Conservation (phyloP, 2,113 vertebrate genomes). For the Patagioenas fasciata region DNA sequence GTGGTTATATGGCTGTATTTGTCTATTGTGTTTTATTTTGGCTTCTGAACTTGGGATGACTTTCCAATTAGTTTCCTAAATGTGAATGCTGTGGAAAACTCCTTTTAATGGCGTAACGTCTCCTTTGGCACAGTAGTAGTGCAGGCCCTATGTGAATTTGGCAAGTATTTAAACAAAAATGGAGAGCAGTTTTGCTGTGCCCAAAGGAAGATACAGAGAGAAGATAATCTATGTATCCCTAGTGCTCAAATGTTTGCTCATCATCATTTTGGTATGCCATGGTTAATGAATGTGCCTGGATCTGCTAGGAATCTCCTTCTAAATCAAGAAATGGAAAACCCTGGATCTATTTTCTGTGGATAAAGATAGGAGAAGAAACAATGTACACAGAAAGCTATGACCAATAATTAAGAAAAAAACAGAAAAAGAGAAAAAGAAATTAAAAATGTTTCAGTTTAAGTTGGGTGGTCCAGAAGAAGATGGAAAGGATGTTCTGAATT, state of each 20-base stretch:
- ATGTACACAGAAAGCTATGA: not conserved
- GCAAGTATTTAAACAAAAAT: not conserved
- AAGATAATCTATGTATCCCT: not conserved
- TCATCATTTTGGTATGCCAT: not conserved
- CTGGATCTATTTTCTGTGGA: not conserved
- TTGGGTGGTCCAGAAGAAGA: not conserved
- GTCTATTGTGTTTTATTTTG: slow-evolving; percentile 12
- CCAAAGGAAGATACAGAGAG: not conserved
- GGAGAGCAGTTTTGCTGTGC: not conserved
- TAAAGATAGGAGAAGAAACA: not conserved
- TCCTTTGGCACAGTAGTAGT: not conserved
- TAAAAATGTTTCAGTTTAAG: not conserved
- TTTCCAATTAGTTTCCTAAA: not conserved
- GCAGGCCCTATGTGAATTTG: not conserved
- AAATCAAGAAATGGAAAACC: not conserved
- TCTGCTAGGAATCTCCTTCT: not conserved
- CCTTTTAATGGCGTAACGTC: not conserved
- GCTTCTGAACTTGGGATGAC: not conserved
- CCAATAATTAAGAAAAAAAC: not conserved
- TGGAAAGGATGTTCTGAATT: not conserved
- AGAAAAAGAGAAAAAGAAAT: not conserved
- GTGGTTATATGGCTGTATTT: not conserved
- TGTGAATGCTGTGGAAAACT: not conserved
- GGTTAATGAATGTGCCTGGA: not conserved
- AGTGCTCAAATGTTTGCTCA: not conserved